Conservation (phyloP, 1,140 invertebrate genomes). For the Calephelis virginiensis region DNA sequence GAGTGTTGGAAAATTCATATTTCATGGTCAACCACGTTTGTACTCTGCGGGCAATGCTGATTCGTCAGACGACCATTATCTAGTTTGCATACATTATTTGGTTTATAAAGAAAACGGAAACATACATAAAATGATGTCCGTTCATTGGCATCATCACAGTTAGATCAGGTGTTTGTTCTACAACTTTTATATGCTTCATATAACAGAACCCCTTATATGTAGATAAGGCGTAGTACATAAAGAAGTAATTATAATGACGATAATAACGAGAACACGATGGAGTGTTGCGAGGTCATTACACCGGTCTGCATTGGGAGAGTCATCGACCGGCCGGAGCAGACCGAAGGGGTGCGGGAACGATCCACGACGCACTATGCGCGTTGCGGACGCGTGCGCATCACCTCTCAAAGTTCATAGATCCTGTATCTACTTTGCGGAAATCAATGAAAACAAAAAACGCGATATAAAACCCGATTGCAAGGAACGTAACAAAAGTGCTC, state of each 20-base stretch:
- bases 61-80: too few species aligned
- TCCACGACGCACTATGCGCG: constrained; percentile 10
- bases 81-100: too few species aligned
- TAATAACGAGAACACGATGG: constrained; percentile 45
- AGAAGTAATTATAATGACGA: constrained; percentile 19
- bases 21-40: too few species aligned
- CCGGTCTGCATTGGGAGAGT: constrained; percentile 49
- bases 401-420: constrained; percentile 19
- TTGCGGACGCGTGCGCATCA: constrained; percentile 36
- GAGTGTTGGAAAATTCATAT: too few species aligned
- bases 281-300: constrained; percentile 58
- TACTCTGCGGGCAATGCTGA: too few species aligned
- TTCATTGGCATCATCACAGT: neutral
- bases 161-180: constrained; percentile 4
- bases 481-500: too few species aligned
- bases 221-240: constrained; percentile 4
- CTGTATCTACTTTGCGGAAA: constrained; percentile 5
- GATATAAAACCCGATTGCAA: too few species aligned
- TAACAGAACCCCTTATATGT: constrained; percentile 6
- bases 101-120: too few species aligned
- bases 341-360: constrained; percentile 19
- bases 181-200: constrained; percentile 9
- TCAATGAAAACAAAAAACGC: neutral
- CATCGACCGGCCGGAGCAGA: constrained; percentile 57
- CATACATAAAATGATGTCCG: neutral